Base-by-base conservation (phyloP, 2,888 invertebrate genomes). In the Parnassius glacialis region DNA sequence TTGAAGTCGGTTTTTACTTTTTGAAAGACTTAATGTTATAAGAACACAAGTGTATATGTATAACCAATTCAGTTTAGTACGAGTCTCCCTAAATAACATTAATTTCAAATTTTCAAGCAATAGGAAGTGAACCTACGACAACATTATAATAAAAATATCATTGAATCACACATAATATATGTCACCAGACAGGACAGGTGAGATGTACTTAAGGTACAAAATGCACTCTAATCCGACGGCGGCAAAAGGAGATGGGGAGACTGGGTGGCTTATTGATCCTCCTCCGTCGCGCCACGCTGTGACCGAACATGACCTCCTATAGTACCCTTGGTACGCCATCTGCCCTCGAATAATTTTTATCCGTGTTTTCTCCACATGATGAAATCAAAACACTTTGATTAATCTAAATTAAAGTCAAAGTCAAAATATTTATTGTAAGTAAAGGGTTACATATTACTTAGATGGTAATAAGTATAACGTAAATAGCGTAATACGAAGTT, bases 291-390 rank as follows among this genome's bases (percentile, higher is more conserved):
- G 90, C 74, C 90, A 82, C 75, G 74, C 79, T 78, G 69, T 91
- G 91, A 91, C 91, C 90, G 85, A 81, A 77, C 83, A 72, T 91
- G 86, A 92, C 87, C 90, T 84, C 78, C 72, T 64, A 68, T 76
- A 70, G 72, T 74, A 79, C 80, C 79, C 80, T 80, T 81, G 81
- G 81, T 78, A 75, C 58, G 61, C 64, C 71, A 76, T 74, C 76
- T 79, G 74, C 70, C 67, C 61, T 56, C 45, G 61, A 66, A 67
- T 16, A 16, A 16, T 16, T 1, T 1, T 68, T 45, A 56, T 64
- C 60, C 50, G 34, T 34, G 34, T 7, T 34, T 5, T 34, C 34
- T 34, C 34, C 5, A 34, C 5, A 7, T 34, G 34, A 34, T 34
- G 5, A 34, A 34, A 34, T 34, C 34, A 7, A 34, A 34, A 34